Percentiles rank a stretch among this genome's conserved stretches.
phyloP scores from a whole-genome alignment of 2,797 vertebrate genomes.

The Rhyacichthys aspro region DNA sequence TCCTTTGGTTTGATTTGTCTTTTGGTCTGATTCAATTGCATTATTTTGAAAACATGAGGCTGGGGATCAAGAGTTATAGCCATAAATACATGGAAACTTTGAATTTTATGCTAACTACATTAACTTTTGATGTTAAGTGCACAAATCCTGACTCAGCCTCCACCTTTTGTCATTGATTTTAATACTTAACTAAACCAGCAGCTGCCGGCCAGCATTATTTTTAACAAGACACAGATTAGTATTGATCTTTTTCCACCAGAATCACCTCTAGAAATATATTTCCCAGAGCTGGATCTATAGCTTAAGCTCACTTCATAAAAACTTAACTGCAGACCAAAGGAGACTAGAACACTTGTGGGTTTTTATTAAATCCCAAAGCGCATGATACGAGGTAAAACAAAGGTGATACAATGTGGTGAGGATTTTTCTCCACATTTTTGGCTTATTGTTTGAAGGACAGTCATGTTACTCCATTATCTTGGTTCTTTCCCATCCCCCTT shows the following conservation, averaged over 20 bases:
- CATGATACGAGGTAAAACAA: neutral
- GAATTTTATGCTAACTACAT: no score
- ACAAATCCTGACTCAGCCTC: neutral
- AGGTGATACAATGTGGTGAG: neutral
- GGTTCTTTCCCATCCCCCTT: slow-evolving; percentile 6
- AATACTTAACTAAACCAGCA: slow-evolving; percentile 6
- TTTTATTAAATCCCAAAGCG: neutral
- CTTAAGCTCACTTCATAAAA: slow-evolving; percentile 1
- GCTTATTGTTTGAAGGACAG: slow-evolving; percentile 5
- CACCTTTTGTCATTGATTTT: neutral
- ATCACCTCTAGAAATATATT: slow-evolving; percentile 10
- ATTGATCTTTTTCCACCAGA: slow-evolving; percentile 6
- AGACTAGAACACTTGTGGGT: neutral
- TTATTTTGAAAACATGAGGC: no score
- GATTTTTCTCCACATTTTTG: neutral
- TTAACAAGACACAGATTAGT: slow-evolving; percentile 11
- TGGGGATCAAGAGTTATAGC: no score
- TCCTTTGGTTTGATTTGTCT: no score
- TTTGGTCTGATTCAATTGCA: no score
- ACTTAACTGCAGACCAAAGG: slow-evolving; percentile 4
- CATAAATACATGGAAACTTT: no score
- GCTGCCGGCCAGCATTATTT: slow-evolving; percentile 8
- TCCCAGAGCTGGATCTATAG: slow-evolving; percentile 5
- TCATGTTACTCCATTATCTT: neutral
- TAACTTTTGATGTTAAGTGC: neutral